Evolutionary conservation across 2,888 invertebrate genomes (phyloP), one percentile per base, ranked within the genome.

Genomic region (Caenorhabditis wallacei): DNA sequence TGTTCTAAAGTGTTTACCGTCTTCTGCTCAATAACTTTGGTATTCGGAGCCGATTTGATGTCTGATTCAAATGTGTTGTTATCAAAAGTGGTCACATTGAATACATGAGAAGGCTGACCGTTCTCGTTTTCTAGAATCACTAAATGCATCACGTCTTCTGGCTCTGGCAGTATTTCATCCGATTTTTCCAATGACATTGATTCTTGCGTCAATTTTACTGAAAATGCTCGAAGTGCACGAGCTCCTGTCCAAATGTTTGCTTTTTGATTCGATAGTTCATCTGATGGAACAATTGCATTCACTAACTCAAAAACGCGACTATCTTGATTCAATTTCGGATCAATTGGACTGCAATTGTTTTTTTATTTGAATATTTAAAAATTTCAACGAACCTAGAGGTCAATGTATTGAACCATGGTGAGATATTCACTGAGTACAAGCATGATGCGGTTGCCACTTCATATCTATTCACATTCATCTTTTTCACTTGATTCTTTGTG

Each of bases 381-480:
- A 16, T 2, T 18, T 35, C n/a, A 22, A 1, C 30, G 20, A 22
- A 56, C 54, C 26, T 18, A 16, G 30, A 22, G 1, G 53, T 37
- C 5, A 66, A 24, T 2, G 53, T 5, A 2, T 76, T 70, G 16
- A 75, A 57, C 75, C 75, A 76, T 40, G 75, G 64, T 4, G 69
- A 64, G 16, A 81, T 81, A 30, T 76, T 76, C 18, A 81, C 70
- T 1, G 81, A 75, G 43, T 63, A 76, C 13, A 81, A 64, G 24
- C 63, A 61, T 5, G 70, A 63, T 5, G 81, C 56, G 3, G 81
- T 76, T 37, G 71, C 66, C 11, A 81, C 26, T 57, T 76, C 75
- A 43, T 81, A 81, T 37, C 71, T 48, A 26, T 76, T 81, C 13
- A 66, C 26, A 40, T 70, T 70, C 16, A 70, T 24, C 20, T 48